Evolutionary conservation across 2,113 vertebrate genomes (phyloP).

Genomic region (Aramus guarauna): DNA sequence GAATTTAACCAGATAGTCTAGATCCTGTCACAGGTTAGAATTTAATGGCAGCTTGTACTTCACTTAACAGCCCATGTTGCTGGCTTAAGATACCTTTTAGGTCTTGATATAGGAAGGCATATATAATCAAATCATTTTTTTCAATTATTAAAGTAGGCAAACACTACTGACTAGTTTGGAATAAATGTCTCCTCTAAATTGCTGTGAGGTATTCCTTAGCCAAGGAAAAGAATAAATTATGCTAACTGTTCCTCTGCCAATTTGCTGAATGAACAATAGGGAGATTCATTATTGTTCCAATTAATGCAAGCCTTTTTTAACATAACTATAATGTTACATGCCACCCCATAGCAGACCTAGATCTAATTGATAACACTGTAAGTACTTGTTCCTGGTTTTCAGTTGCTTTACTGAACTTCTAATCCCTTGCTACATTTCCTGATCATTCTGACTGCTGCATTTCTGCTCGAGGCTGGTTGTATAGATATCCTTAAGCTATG

Average conservation of each 20-base stretch:
- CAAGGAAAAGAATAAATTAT: neutral
- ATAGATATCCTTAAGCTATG: neutral
- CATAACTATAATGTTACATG: neutral
- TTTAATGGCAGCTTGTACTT: neutral
- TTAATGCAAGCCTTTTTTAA: neutral
- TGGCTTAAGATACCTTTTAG: neutral
- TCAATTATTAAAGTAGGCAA: neutral
- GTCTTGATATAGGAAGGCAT: neutral
- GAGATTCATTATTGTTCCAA: neutral
- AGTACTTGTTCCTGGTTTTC: neutral
- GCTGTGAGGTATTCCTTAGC: neutral
- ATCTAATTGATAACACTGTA: neutral
- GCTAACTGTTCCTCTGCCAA: neutral
- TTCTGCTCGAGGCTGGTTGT: neutral
- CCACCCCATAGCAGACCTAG: neutral
- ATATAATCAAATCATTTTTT: neutral
- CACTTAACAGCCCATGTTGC: neutral
- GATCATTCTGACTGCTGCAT: neutral
- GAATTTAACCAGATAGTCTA: neutral
- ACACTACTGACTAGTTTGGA: neutral
- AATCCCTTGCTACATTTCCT: accelerated
- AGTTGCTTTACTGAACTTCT: neutral
- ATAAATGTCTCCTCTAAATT: neutral
- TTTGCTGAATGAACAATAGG: neutral
- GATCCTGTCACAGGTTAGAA: neutral